Evolutionary conservation across 2,888 invertebrate genomes (phyloP).

Genomic region (Cephonodes hylas): DNA sequence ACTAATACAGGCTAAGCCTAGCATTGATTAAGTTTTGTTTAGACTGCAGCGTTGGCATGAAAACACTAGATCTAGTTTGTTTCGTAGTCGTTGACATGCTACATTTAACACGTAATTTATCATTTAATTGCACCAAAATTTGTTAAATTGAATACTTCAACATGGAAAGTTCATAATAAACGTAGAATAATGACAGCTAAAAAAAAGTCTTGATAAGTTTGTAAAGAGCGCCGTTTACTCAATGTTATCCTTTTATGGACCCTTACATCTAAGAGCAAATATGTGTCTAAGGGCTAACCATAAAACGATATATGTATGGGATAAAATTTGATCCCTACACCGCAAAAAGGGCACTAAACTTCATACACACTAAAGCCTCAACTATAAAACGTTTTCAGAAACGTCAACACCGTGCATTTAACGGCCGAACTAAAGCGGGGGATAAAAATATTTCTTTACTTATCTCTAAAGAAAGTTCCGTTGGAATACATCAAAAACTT

Average conservation of each 20-base stretch:
- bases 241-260: not conserved
- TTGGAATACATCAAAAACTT: not conserved
- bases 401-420: conserved; percentile 7
- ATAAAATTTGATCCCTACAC: conserved; percentile 10
- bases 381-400: conserved; percentile 11
- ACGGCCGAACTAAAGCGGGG: conserved; percentile 1
- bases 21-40: conserved; percentile 33
- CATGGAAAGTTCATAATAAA: too few relatives aligned
- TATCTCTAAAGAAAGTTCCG: conserved; percentile 1
- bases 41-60: conserved; percentile 1
- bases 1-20: conserved; percentile 37
- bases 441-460: conserved; percentile 10
- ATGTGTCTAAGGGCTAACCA: conserved; percentile 3
- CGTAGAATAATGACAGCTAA: too few relatives aligned
- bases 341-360: conserved; percentile 11
- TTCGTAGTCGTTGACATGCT: not conserved
- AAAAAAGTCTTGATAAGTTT: not conserved
- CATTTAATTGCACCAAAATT: not conserved
- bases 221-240: not conserved
- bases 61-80: not conserved
- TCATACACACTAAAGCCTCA: conserved; percentile 7
- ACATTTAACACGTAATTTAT: too few relatives aligned
- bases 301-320: conserved; percentile 12
- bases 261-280: not conserved
- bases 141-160: too few relatives aligned